Percentiles rank a stretch among this genome's conserved stretches.
Evolutionary conservation across 2,113 vertebrate species (phyloP).

Genomic region (Caranx ignobilis): DNA sequence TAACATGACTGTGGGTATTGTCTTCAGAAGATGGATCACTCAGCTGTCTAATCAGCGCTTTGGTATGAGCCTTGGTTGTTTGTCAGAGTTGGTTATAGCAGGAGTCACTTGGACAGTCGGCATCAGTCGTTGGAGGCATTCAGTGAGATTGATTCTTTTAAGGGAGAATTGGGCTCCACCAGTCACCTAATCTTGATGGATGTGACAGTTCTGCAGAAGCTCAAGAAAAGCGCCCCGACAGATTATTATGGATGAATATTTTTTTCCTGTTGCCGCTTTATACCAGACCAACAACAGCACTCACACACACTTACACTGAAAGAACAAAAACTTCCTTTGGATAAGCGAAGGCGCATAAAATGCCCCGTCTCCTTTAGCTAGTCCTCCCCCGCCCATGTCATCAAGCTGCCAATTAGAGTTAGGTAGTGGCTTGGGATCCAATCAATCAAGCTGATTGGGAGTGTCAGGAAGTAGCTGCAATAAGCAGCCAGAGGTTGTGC

Average conservation of each 20-base stretch:
- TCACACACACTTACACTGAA: constrained; percentile 15
- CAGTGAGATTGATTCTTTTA: constrained; percentile 70
- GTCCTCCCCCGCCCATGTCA: constrained; percentile 67
- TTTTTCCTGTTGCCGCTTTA: constrained; percentile 53
- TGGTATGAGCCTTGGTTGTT: constrained; percentile 68
- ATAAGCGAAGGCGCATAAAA: constrained; percentile 62
- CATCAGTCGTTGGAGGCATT: constrained; percentile 57
- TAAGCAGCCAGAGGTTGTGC: constrained; percentile 81
- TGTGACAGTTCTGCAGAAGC: constrained; percentile 64
- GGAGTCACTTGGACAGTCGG: constrained; percentile 53
- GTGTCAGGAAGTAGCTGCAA: constrained; percentile 83
- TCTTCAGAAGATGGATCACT: constrained; percentile 68
- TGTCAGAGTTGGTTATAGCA: constrained; percentile 63
- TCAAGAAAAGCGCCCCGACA: constrained; percentile 45
- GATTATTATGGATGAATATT: constrained; percentile 72
- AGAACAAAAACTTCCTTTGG: constrained; percentile 49
- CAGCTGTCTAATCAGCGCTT: constrained; percentile 64
- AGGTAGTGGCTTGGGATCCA: constrained; percentile 72
- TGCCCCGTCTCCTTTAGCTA: constrained; percentile 50
- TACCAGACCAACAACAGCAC: constrained; percentile 41
- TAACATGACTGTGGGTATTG: constrained; percentile 37
- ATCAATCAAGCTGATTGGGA: constrained; percentile 86
- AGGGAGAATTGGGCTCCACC: constrained; percentile 57
- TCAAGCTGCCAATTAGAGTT: constrained; percentile 83
- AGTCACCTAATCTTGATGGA: constrained; percentile 74